Base-by-base conservation (phyloP, 2,797 vertebrate genomes). In the Urocyon cinereoargenteus region DNA sequence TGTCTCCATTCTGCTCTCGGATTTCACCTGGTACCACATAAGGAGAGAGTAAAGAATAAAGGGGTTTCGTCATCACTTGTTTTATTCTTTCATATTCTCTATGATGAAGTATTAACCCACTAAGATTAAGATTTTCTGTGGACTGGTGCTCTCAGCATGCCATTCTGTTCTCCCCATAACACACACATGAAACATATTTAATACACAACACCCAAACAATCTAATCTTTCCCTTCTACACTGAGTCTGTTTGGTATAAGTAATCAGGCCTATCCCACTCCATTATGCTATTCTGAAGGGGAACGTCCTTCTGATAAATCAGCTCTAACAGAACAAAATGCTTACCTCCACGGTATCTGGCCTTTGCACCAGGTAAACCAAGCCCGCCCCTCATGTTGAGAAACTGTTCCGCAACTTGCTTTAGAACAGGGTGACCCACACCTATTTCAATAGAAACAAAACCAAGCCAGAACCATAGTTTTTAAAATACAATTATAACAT, bases 351-450 rank as follows among this genome's bases (percentile, higher is more conserved):
- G 99, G 96, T 99, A 99, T 36, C 98, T 94, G 88, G 99, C 98
- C 97, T 99, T 99, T 45, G 97, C 98, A 14, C 98, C 96, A 31
- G 99, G 90, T 64, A 98, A 98, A 83, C 99, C 99, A 11, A 98
- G 86, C 6, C 99, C 99, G 2, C 98, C 98, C 55, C 98, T 98
- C 90, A 98, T 98, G 72, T 99, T 99, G 21, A 99, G 98, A 70
- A 99, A 99, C 19, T 99, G 99, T 97, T 99, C 99, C 2, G 99
- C 99, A 90, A 99, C 96, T 96, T 99, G 99, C 98, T 99, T 99
- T 93, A 99, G 98, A 78, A 99, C 98, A 19, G 99, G 98, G 97
- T 99, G 99, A 86, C 98, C 98, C 61, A 99, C 99, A 97, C 99
- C 99, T 99, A 96, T 68, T 87, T 83, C 64, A 96, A 90, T 0